These are phyloP conservation scores for Chlorospingus flavigularis DNA, from an alignment of 2,797 vertebrate species.

Conservation along the genomic window DNA sequence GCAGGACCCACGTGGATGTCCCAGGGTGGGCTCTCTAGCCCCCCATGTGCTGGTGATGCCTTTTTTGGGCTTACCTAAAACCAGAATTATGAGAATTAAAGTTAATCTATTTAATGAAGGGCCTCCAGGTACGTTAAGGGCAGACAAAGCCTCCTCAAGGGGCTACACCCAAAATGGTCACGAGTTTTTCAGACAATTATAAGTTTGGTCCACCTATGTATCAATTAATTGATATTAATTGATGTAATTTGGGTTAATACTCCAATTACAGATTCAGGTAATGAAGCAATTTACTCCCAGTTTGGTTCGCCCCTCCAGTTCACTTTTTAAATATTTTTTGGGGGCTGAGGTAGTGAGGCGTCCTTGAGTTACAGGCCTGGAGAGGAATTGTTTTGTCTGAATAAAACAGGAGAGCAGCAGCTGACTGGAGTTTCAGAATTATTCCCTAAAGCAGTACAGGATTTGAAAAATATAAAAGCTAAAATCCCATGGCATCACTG, in stretches of 20 bases:
- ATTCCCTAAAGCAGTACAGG: not conserved
- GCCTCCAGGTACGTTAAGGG: not conserved
- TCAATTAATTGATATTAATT: not conserved
- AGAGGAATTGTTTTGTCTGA: not conserved
- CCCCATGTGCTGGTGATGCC: accelerated
- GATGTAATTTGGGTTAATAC: not conserved
- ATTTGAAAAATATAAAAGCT: not conserved
- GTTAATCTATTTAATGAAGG: not conserved
- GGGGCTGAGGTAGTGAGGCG: not conserved
- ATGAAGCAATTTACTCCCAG: not conserved
- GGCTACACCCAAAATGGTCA: not conserved
- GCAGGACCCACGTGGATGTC: accelerated
- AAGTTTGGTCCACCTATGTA: too few species aligned
- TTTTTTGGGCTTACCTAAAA: not conserved
- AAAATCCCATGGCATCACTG: not conserved
- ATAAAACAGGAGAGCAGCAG: not conserved
- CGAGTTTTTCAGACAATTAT: not conserved
- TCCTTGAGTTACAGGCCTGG: not conserved
- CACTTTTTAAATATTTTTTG: not conserved
- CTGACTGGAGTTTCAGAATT: too few species aligned
- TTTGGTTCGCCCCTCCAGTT: not conserved
- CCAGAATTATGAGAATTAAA: too few species aligned
- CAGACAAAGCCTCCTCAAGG: too few species aligned
- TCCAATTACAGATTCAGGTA: not conserved
- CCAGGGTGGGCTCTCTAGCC: not conserved